phyloP scores from a whole-genome alignment of 2,113 vertebrate species.

The Muntiacus muntjak region DNA sequence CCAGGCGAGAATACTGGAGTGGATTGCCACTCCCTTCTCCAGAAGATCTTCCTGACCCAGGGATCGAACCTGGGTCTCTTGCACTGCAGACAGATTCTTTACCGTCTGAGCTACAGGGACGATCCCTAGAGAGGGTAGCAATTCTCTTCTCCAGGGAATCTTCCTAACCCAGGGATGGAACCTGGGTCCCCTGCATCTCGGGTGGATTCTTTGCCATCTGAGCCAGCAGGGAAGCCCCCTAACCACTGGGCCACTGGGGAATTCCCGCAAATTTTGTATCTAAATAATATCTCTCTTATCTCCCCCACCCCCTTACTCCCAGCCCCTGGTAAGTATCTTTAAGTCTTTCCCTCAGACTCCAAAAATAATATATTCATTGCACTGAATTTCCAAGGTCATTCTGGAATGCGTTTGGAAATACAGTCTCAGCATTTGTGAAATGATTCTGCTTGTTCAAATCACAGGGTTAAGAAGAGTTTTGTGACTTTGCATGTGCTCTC shows the following conservation, averaged over 20 bases:
- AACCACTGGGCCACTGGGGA: neutral
- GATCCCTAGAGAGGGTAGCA: neutral
- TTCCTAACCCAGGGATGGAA: neutral
- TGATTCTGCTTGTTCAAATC: neutral
- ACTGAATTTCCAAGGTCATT: neutral
- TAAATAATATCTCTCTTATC: neutral
- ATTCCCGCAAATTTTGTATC: neutral
- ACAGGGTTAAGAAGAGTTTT: neutral
- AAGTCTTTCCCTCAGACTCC: neutral
- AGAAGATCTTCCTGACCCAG: neutral
- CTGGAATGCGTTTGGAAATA: neutral
- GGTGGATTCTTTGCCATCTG: neutral
- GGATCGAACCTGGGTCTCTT: neutral
- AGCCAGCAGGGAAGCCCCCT: neutral
- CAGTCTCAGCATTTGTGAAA: neutral
- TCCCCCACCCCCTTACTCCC: neutral
- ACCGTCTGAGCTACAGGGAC: neutral
- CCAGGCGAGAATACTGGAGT: neutral
- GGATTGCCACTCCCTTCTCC: neutral
- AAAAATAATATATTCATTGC: neutral
- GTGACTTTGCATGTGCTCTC: neutral
- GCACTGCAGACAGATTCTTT: neutral
- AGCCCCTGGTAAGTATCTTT: neutral
- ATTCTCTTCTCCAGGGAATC: neutral
- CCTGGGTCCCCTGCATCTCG: neutral